phyloP scores from a whole-genome alignment of 2,113 vertebrate species.

The Eleginops maclovinus region DNA sequence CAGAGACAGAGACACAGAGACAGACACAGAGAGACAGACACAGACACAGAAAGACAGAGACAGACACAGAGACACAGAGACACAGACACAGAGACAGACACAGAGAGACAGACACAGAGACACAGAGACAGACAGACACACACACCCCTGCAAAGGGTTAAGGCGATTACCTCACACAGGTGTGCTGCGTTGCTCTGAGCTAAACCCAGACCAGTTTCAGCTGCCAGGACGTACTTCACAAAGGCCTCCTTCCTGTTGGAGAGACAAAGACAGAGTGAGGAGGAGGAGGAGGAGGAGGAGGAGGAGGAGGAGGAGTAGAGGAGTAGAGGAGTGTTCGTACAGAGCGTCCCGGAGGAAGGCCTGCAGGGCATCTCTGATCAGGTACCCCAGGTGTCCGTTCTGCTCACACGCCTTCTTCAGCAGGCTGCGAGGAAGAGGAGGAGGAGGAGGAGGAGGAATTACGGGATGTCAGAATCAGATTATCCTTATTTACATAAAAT shows the following conservation, averaged over 20 bases:
- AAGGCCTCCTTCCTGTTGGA: slow-evolving; percentile 88
- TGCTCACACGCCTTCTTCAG: slow-evolving; percentile 90
- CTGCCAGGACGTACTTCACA: slow-evolving; percentile 89
- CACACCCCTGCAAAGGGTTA: too few species aligned
- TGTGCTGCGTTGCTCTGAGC: slow-evolving; percentile 93
- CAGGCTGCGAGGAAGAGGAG: slow-evolving; percentile 80
- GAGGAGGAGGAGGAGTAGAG: slow-evolving; percentile 33
- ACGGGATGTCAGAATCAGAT: slow-evolving; percentile 2
- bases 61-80: too few species aligned
- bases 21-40: too few species aligned
- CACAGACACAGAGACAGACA: too few species aligned
- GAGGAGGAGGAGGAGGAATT: slow-evolving; percentile 41
- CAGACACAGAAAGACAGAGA: too few species aligned
- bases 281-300: slow-evolving; percentile 21
- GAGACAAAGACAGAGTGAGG: not conserved
- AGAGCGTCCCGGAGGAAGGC: slow-evolving; percentile 88
- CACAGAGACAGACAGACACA: too few species aligned
- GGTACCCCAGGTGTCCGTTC: slow-evolving; percentile 92
- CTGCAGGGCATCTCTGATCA: slow-evolving; percentile 90
- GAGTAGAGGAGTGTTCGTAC: slow-evolving; percentile 79
- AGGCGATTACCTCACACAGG: slow-evolving; percentile 93
- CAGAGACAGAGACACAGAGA: too few species aligned
- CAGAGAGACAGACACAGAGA: too few species aligned
- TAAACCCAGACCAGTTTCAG: slow-evolving; percentile 92
- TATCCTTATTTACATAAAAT: slow-evolving; percentile 57